Percentiles rank a stretch among this genome's conserved stretches.
Conservation (phyloP, 2,888 invertebrate species). For the Pseudococcus viburni region DNA sequence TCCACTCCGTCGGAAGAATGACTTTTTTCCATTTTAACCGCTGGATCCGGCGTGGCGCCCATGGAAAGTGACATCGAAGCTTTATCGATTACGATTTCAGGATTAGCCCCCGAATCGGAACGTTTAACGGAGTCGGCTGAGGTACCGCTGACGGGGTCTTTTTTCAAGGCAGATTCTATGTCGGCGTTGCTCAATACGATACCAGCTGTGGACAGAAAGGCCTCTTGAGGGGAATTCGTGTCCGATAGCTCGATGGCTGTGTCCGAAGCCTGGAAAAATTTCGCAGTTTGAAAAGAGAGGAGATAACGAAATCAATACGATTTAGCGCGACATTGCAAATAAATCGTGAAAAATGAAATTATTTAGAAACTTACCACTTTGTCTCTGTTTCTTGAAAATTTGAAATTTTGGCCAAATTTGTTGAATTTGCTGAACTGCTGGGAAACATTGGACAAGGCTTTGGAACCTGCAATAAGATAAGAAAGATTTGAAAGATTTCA, state of each 20-base stretch:
- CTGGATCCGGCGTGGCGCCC: background rate
- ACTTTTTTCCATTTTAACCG: constrained; percentile 54
- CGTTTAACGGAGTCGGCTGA: background rate
- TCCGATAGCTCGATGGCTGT: constrained; percentile 68
- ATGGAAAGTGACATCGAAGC: background rate
- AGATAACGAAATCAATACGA: background rate
- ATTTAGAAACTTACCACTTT: constrained; percentile 48
- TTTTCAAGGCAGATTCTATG: constrained; percentile 62
- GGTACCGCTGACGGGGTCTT: background rate
- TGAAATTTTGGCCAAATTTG: constrained; percentile 79
- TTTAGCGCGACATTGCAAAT: background rate
- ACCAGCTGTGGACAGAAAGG: constrained; percentile 79
- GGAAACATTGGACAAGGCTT: constrained; percentile 87
- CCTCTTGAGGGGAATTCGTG: constrained; percentile 71
- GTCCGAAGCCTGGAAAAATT: constrained; percentile 57
- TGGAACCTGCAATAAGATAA: constrained; percentile 77
- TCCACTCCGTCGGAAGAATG: constrained; percentile 34
- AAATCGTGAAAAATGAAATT: background rate
- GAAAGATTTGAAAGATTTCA: background rate
- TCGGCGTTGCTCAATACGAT: constrained; percentile 75
- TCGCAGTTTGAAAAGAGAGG: background rate
- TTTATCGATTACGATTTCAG: constrained; percentile 54
- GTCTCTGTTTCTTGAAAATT: constrained; percentile 72
- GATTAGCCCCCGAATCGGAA: background rate
- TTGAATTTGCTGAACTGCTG: constrained; percentile 90